Base-by-base conservation (phyloP, 2,797 vertebrate species). In the Poeciliopsis presidionis region DNA sequence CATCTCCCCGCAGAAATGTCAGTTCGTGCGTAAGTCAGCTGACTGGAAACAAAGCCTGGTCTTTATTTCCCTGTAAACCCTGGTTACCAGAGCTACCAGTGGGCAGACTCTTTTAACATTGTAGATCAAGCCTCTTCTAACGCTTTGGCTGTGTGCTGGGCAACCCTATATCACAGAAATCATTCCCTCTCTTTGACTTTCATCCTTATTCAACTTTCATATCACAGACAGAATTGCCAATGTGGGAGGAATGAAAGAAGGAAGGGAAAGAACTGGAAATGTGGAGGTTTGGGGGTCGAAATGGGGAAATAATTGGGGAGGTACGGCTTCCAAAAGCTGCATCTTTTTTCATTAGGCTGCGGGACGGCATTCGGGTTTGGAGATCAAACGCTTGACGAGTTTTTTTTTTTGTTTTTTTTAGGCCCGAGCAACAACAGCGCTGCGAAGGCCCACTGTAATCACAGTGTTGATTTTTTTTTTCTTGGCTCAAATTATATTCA, bases 81-180 rank as follows among this genome's bases (percentile, higher is more conserved):
- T 67, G 7, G 77, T 87, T 88, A 76, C 70, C 65, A 78, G 75
- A 81, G 75, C 55, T 39, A 67, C 36, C 51, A 65, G 85, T 87
- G 86, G 90, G 88, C 86, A 82, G 85, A 63, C 74, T 57, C 72
- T 84, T 90, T 95, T 94, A 92, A 92, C 94, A 95, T 95, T 84
- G 88, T 94, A 94, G 95, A 95, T 97, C 95, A 95, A 96, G 95
- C 95, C 87, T 93, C 92, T 91, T 95, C 88, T 75, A 51, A 86
- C 86, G 77, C 75, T 70, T 59, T 87, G 90, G 86, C 88, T 83
- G 79, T 76, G 72, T 78, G 85, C 85, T 76, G 74, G 84, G 72
- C 81, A 79, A 80, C 87, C 81, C 87, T 76, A 94, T 95, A 91
- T 94, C 95, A 84, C 79, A 72, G 75, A 83, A 73, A 78, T 82